These are phyloP conservation scores for Pluvianellus socialis DNA, from an alignment of 2,113 vertebrate species.

Conservation along the genomic window DNA sequence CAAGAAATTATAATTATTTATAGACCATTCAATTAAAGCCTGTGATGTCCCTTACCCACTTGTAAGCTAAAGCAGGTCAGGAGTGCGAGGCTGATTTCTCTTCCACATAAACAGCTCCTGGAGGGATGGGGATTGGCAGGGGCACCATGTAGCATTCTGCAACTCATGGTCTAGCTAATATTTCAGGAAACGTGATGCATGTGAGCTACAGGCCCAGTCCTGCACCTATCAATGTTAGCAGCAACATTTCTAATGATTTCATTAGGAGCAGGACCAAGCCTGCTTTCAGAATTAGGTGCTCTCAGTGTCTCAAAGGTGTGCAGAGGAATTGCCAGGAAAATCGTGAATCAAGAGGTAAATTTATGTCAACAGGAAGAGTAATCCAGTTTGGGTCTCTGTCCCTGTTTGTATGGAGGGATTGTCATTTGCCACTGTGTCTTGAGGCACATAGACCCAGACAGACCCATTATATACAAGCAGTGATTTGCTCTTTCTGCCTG, in stretches of 20 bases:
- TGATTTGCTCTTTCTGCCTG: background rate
- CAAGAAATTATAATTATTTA: background rate
- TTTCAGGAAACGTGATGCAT: constrained; percentile 3
- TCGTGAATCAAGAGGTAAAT: background rate
- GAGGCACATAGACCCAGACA: background rate
- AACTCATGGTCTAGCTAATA: constrained; percentile 19
- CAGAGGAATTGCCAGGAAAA: background rate
- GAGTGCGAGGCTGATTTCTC: background rate
- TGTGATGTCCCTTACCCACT: background rate
- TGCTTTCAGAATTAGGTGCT: background rate
- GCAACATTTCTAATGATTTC: constrained; percentile 25
- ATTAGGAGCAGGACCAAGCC: constrained; percentile 36
- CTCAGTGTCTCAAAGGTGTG: background rate
- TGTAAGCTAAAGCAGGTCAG: background rate
- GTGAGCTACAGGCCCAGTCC: background rate
- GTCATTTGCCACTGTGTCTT: background rate
- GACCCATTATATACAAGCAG: background rate
- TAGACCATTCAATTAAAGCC: background rate
- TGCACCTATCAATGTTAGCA: background rate
- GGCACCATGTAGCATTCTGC: background rate
- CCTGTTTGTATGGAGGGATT: background rate
- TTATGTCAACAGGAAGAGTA: background rate
- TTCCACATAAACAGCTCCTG: background rate
- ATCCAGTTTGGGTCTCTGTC: background rate
- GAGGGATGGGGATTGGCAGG: background rate